Evolutionary conservation across 2,888 invertebrate species (phyloP).

Genomic region (Hirtodrosophila confusa): DNA sequence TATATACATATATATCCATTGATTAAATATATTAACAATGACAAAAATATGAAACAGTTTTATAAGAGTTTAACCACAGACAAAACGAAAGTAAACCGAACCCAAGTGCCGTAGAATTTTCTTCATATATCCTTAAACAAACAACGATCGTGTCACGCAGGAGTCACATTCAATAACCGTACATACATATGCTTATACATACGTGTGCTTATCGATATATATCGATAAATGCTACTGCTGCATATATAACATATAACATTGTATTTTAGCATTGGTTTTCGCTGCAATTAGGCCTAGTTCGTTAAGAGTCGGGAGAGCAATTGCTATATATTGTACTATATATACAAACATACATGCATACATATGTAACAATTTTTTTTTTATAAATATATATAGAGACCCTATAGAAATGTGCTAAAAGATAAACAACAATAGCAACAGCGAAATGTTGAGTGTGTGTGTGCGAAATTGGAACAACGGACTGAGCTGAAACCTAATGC

Average conservation of each 20-base stretch:
- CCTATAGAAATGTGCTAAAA: constrained; percentile 20
- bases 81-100: constrained; percentile 21
- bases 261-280: constrained; percentile 23
- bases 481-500: constrained; percentile 34
- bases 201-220: constrained; percentile 4
- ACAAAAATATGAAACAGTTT: background rate
- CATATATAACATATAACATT: no score
- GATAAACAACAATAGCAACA: background rate
- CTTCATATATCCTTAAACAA: constrained; percentile 22
- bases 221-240: background rate
- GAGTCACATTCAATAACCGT: constrained; percentile 19
- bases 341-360: constrained; percentile 5
- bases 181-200: constrained; percentile 20
- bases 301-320: constrained; percentile 1
- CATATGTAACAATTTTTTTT: constrained; percentile 15
- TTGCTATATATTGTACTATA: constrained; percentile 1
- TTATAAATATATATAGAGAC: constrained; percentile 11
- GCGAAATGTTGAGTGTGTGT: constrained; percentile 33
- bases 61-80: constrained; percentile 1
- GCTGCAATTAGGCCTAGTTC: constrained; percentile 13
- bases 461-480: constrained; percentile 17
- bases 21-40: background rate
- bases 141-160: constrained; percentile 41
- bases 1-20: constrained; percentile 3
- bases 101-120: constrained; percentile 41